Evolutionary conservation across 2,797 vertebrate species (phyloP).

Genomic region (Gambelia wislizenii): DNA sequence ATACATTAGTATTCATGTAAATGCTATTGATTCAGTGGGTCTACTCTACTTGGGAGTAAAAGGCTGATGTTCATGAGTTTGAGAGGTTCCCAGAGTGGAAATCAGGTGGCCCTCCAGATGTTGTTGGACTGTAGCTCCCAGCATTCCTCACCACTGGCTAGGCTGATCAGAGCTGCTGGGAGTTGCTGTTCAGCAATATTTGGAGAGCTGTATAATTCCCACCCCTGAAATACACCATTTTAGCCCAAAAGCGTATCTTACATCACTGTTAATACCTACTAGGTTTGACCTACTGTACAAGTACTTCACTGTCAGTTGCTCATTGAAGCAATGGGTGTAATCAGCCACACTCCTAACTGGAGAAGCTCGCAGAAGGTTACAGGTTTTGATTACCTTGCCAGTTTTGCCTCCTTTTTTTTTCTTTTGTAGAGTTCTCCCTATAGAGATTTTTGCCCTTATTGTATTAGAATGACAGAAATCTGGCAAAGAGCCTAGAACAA

Average conservation of each 20-base stretch:
- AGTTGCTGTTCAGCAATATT: too few species aligned
- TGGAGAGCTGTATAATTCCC: too few species aligned
- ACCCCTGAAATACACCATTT: not conserved
- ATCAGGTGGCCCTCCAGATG: too few species aligned
- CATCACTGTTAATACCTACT: not conserved
- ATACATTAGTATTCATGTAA: too few species aligned
- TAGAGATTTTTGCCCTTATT: not conserved
- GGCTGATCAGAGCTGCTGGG: too few species aligned
- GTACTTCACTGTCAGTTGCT: not conserved
- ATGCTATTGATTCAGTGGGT: too few species aligned
- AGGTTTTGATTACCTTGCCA: not conserved
- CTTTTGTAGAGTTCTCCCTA: not conserved
- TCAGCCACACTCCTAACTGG: not conserved
- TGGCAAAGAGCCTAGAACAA: not conserved
- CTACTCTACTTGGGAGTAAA: too few species aligned
- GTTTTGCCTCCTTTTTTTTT: not conserved
- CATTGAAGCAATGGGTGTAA: not conserved
- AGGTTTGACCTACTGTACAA: not conserved
- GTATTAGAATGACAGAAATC: not conserved
- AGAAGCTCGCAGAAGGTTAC: not conserved
- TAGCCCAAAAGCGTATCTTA: not conserved
- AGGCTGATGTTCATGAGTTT: too few species aligned
- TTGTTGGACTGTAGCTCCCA: too few species aligned
- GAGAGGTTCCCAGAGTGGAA: too few species aligned
- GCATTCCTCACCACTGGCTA: too few species aligned